Evolutionary conservation across 1,140 invertebrate species (phyloP), one percentile per base, ranked within the genome.

Genomic region (Polypedilum pembai): DNA sequence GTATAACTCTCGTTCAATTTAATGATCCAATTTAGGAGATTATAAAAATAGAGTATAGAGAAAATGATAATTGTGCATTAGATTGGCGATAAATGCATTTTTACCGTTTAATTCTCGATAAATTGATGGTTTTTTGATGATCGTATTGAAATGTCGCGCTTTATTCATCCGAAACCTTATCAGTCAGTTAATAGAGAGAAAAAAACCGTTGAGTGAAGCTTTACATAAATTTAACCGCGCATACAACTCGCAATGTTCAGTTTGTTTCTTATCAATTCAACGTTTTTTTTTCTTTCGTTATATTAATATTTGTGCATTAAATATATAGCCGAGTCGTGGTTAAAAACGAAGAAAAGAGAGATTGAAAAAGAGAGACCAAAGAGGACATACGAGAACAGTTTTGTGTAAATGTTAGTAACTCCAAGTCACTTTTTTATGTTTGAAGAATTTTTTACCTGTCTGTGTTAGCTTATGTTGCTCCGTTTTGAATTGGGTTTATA

Each of bases 101-200:
- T n/a, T 56, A 15, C 45, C 4, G 45, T 56, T 45, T n/a, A 56
- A 56, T 12, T n/a, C 12, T 56, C 45, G n/a, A 4, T 12, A 56
- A 56, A 56, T 56, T n/a, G 12, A 12, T 56, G 45, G 45, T 56
- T 56, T 56, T 56, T n/a, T 56, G 45, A 56, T 56, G 45, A 56
- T 56, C 15, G n/a, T n/a, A 56, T 12, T 56, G 45, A 56, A 56
- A 15, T n/a, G n/a, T n/a, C 12, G n/a, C 45, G n/a, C 45, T n/a
- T n/a, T 12, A 56, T 33, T n/a, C 12, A 56, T n/a, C 12, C 12
- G 45, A 56, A 56, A 56, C 45, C 45, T 56, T 56, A 56, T 56
- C 45, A 56, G 10, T 4, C 24, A 33, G 1, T 33, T 33, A 33
- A 3, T 33, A 33, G 24, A 33, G 24, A 15, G n/a, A 56, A 12